Conservation (phyloP, 92 coral and sea anemone species). For the Epizoanthus fatuus region DNA sequence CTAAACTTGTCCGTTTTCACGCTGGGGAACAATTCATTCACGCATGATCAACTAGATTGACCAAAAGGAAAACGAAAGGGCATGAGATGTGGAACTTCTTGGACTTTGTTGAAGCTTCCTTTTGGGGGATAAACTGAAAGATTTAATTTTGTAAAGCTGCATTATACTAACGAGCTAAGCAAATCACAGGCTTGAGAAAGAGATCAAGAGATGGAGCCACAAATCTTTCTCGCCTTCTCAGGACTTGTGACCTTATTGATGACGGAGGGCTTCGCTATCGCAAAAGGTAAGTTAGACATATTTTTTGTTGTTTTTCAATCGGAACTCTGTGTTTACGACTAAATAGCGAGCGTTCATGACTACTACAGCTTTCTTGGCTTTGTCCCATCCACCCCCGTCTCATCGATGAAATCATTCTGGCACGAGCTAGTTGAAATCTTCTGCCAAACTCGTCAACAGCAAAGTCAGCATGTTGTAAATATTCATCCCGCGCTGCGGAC, state of each 20-base stretch:
- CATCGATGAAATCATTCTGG: constrained; percentile 15
- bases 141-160: background rate
- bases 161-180: background rate
- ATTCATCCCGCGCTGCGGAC: background rate
- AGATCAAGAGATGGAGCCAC: background rate
- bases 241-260: constrained; percentile 13
- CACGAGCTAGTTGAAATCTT: background rate
- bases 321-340: background rate
- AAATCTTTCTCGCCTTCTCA: constrained; percentile 1
- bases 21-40: constrained; percentile 4
- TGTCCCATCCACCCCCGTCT: background rate
- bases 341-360: background rate
- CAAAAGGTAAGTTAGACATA: constrained; percentile 12
- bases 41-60: constrained; percentile 16
- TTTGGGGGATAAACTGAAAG: background rate
- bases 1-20: constrained; percentile 20
- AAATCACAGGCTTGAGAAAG: background rate
- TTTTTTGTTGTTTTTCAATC: background rate
- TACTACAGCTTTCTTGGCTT: background rate
- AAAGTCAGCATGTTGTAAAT: background rate
- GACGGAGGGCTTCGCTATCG: background rate
- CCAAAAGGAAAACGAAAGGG: background rate
- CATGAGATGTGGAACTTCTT: background rate
- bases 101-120: background rate
- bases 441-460: constrained; percentile 22